Evolutionary conservation across 35 echinoderm and acorn worm genomes (phyloP).

Genomic region (Chiridota heheva): DNA sequence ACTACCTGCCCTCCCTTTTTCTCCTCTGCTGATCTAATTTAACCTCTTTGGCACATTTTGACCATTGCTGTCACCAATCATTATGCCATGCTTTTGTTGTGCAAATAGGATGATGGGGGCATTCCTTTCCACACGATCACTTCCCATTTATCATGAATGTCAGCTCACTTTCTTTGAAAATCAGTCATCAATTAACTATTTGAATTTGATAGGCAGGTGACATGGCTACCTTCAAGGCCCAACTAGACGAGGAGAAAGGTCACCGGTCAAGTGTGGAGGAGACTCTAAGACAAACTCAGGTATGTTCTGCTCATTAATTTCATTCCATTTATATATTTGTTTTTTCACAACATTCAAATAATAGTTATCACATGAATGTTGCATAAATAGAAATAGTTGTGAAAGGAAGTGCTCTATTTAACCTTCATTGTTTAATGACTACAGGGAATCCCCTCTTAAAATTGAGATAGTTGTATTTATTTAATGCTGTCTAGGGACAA

Average conservation of each 20-base stretch:
- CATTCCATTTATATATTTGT: background rate
- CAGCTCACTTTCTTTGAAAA: background rate
- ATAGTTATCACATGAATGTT: no score
- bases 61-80: no score
- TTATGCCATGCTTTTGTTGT: background rate
- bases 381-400: no score
- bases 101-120: background rate
- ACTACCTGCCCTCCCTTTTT: no score
- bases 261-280: conserved; percentile 60
- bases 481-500: no score
- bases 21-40: no score
- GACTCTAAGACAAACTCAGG: conserved; percentile 81
- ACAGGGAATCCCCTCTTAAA: no score
- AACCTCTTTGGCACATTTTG: no score
- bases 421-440: no score
- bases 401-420: no score
- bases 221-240: conserved; percentile 59
- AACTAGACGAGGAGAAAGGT: conserved; percentile 86
- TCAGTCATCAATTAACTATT: background rate
- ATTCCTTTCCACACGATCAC: background rate
- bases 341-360: no score
- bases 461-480: no score
- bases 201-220: conserved; percentile 65
- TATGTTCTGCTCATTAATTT: background rate
- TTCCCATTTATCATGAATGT: background rate